Evolutionary conservation across 1,140 invertebrate genomes (phyloP).

Genomic region (Zaprionus ghesquierei): DNA sequence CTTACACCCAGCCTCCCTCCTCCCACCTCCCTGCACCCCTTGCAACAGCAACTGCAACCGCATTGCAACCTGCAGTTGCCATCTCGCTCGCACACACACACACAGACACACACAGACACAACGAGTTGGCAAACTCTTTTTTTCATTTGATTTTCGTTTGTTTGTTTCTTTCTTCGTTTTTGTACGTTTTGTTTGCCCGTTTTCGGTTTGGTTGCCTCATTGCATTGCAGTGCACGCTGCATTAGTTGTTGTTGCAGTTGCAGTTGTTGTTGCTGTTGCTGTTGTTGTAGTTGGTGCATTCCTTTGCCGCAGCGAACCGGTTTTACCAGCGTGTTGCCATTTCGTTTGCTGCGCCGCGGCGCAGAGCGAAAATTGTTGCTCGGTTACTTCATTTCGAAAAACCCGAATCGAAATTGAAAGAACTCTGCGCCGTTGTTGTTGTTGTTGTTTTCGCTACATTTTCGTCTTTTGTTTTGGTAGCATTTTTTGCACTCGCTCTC

Average conservation of each 20-base stretch:
- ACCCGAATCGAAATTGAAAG: conserved; percentile 34
- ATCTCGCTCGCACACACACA: neutral
- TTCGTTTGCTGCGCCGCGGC: too few species aligned
- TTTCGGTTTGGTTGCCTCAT: conserved; percentile 49
- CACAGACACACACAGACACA: too few species aligned
- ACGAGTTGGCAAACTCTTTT: conserved; percentile 7
- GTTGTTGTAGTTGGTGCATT: too few species aligned
- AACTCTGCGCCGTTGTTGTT: conserved; percentile 7
- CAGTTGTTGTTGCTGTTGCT: conserved; percentile 38
- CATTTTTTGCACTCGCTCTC: conserved; percentile 34
- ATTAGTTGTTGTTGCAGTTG: conserved; percentile 38
- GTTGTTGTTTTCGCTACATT: conserved; percentile 29
- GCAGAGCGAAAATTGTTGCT: conserved; percentile 64
- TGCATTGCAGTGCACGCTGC: conserved; percentile 45
- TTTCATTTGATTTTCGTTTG: conserved; percentile 16
- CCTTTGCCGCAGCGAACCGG: conserved; percentile 51
- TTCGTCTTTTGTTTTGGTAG: conserved; percentile 61
- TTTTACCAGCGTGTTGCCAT: conserved; percentile 61
- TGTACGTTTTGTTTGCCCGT: conserved; percentile 27
- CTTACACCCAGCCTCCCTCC: too few species aligned
- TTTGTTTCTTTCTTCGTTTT: conserved; percentile 1
- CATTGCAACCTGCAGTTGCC: neutral
- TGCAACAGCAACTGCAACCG: conserved; percentile 7
- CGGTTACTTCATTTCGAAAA: conserved; percentile 52
- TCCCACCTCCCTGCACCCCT: neutral